These are phyloP conservation scores for Antheraea assamensis DNA, from an alignment of 2,888 invertebrate species.

Conservation along the genomic window DNA sequence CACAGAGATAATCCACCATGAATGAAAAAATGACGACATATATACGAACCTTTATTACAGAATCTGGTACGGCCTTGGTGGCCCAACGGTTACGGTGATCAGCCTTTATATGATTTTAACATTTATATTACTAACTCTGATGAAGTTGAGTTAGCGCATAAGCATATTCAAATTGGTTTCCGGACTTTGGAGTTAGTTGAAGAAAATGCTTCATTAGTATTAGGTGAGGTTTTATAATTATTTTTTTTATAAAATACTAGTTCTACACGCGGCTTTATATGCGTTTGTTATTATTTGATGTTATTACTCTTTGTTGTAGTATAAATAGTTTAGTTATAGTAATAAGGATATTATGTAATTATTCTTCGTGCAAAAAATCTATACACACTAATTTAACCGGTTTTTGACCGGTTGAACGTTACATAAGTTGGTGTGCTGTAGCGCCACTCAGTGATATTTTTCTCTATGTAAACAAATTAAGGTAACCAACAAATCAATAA, in stretches of 20 bases:
- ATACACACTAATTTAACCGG: no score
- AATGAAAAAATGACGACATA: not conserved
- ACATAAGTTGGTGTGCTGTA: no score
- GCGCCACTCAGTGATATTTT: no score
- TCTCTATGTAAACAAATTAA: no score
- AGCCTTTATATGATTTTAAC: constrained; percentile 87
- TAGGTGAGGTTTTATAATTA: constrained; percentile 47
- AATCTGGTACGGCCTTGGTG: constrained; percentile 88
- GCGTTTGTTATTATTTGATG: no score
- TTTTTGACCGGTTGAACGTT: no score
- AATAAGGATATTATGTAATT: no score
- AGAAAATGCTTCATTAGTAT: constrained; percentile 74
- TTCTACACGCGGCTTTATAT: no score
- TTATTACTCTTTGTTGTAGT: no score
- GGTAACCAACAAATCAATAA: no score
- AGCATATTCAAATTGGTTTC: constrained; percentile 90
- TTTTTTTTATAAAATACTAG: not conserved
- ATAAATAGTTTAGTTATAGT: no score
- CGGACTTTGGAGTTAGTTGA: constrained; percentile 92
- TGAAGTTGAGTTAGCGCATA: constrained; percentile 59
- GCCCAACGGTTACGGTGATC: constrained; percentile 96
- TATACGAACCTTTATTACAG: constrained; percentile 36
- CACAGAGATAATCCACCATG: not conserved
- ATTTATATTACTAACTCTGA: constrained; percentile 69
- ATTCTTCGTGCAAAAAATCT: no score